A percentile compares a stretch with the other conserved stretches of the same genome.
These are phyloP conservation scores for Cyprinodon brontotheroides DNA, from an alignment of 2,113 vertebrate genomes.

Conservation along the genomic window DNA sequence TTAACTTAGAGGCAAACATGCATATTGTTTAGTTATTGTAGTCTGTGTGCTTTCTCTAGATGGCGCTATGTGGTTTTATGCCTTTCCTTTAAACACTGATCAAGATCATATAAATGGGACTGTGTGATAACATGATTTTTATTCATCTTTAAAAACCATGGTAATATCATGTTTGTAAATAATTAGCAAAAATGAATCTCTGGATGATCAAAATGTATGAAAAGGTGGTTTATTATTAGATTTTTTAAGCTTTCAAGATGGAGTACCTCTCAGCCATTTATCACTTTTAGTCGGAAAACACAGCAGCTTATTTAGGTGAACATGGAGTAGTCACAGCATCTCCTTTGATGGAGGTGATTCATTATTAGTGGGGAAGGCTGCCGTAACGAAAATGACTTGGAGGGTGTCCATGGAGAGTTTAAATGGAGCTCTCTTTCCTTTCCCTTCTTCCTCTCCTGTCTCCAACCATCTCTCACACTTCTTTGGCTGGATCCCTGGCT, in stretches of 20 bases:
- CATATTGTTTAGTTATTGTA: background rate
- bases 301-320: conserved; percentile 15
- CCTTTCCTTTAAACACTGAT: background rate
- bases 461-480: conserved; percentile 54
- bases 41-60: background rate
- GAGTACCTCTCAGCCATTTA: background rate
- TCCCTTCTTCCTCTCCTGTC: conserved; percentile 13
- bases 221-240: background rate
- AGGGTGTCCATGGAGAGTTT: conserved; percentile 53
- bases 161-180: background rate
- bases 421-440: conserved; percentile 50
- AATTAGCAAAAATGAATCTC: background rate
- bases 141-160: background rate
- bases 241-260: background rate
- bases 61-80: background rate
- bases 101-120: background rate
- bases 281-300: conserved; percentile 19
- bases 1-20: background rate
- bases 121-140: background rate
- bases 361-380: conserved; percentile 59
- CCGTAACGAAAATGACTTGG: conserved; percentile 56
- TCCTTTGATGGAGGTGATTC: conserved; percentile 58
- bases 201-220: background rate
- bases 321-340: conserved; percentile 41
- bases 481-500: conserved; percentile 65